Evolutionary conservation across 2,888 invertebrate genomes (phyloP).

Genomic region (Drosophila nr. perissopoda): DNA sequence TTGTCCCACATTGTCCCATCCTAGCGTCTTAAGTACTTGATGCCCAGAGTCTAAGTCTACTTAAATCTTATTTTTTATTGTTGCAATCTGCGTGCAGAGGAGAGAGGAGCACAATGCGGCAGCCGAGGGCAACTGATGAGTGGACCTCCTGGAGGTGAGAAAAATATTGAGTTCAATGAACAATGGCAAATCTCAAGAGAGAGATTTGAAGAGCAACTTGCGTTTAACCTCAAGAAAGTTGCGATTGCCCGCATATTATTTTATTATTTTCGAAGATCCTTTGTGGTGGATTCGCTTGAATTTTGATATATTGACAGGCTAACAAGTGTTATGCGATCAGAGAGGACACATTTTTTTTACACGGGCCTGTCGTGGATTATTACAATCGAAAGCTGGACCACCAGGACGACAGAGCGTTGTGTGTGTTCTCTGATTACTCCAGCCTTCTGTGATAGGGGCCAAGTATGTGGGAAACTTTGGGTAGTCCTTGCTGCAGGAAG

Average conservation of each 20-base stretch:
- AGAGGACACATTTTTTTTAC: slow-evolving; percentile 58
- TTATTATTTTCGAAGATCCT: slow-evolving; percentile 27
- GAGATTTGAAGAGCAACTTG: slow-evolving; percentile 61
- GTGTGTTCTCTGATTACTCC: slow-evolving; percentile 71
- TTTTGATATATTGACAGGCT: slow-evolving; percentile 65
- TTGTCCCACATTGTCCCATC: slow-evolving; percentile 49
- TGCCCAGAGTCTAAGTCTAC: slow-evolving; percentile 71
- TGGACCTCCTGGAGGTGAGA: slow-evolving; percentile 85
- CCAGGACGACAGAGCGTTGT: slow-evolving; percentile 58
- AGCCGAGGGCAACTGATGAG: slow-evolving; percentile 72
- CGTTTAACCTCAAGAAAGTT: slow-evolving; percentile 82
- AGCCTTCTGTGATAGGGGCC: slow-evolving; percentile 51
- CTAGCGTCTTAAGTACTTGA: slow-evolving; percentile 62
- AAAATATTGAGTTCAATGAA: slow-evolving; percentile 75
- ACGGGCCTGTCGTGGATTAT: slow-evolving; percentile 51
- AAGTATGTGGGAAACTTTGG: slow-evolving; percentile 64
- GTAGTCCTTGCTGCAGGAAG: slow-evolving; percentile 35
- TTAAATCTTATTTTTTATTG: slow-evolving; percentile 70
- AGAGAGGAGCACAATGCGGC: slow-evolving; percentile 51
- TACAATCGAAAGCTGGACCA: slow-evolving; percentile 75
- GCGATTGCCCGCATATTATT: slow-evolving; percentile 76
- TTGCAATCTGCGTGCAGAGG: slow-evolving; percentile 48
- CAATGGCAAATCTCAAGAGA: slow-evolving; percentile 31
- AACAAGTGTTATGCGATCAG: slow-evolving; percentile 82
- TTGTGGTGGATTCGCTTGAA: slow-evolving; percentile 55